These are phyloP conservation scores for Bryconaethiops microstoma DNA, from an alignment of 2,797 vertebrate species.

Conservation along the genomic window DNA sequence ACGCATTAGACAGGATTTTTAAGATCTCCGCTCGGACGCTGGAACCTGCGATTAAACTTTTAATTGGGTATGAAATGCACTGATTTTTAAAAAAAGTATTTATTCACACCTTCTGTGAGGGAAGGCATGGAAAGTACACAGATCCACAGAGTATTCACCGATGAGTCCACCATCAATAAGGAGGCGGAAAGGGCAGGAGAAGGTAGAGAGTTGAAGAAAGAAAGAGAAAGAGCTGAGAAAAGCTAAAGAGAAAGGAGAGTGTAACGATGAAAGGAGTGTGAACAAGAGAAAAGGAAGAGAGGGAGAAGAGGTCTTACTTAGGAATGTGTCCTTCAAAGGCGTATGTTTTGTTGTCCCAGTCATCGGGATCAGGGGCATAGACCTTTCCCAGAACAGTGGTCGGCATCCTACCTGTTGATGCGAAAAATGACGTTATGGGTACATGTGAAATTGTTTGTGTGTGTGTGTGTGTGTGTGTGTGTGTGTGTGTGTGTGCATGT, in stretches of 20 bases:
- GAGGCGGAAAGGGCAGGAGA: not conserved
- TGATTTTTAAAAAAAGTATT: not conserved
- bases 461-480: too few relatives aligned
- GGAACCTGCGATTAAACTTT: not conserved
- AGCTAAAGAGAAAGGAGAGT: conserved; percentile 6
- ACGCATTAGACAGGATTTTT: conserved; percentile 13
- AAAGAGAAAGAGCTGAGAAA: not conserved
- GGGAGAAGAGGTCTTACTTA: conserved; percentile 78
- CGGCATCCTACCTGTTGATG: conserved; percentile 82
- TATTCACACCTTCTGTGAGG: not conserved
- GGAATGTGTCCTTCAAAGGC: conserved; percentile 85
- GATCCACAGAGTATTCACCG: conserved; percentile 9
- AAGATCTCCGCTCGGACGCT: not conserved
- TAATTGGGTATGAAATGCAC: not conserved
- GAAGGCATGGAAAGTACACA: not conserved
- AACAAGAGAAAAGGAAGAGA: not conserved
- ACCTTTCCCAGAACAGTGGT: conserved; percentile 85
- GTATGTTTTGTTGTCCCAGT: conserved; percentile 94
- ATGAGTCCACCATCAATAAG: conserved; percentile 36
- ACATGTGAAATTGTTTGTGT: not conserved
- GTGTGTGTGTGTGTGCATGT: too few relatives aligned
- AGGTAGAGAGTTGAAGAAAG: not conserved
- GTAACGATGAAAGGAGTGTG: conserved; percentile 10
- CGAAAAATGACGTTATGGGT: conserved; percentile 34
- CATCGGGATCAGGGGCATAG: conserved; percentile 87